These are phyloP conservation scores for Callimorpha dominula DNA, from an alignment of 2,888 invertebrate genomes.

Conservation along the genomic window DNA sequence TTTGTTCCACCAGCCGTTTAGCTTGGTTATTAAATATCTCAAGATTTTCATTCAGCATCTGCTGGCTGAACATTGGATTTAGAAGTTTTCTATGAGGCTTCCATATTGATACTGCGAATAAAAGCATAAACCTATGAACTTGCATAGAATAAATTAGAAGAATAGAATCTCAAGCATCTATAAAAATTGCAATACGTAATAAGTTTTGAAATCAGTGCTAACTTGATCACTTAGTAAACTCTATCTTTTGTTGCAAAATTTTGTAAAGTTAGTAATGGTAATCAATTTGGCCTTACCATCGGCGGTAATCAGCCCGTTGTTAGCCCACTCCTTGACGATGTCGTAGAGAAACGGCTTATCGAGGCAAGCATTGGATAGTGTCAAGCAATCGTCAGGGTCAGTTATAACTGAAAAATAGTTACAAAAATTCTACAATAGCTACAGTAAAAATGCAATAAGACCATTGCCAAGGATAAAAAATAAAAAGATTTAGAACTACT, in stretches of 20 bases:
- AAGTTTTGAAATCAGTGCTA: too few species aligned
- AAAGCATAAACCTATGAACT: not conserved
- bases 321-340: slow-evolving; percentile 49
- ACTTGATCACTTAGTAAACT: too few species aligned
- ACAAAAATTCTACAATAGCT: not conserved
- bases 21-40: slow-evolving; percentile 50
- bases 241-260: too few species aligned
- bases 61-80: slow-evolving; percentile 50
- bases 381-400: slow-evolving; percentile 56
- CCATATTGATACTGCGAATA: slow-evolving; percentile 48
- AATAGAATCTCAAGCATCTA: too few species aligned
- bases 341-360: slow-evolving; percentile 55
- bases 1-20: slow-evolving; percentile 17
- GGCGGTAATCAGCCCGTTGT: slow-evolving; percentile 54
- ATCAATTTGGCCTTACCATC: slow-evolving; percentile 28
- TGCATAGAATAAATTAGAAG: not conserved
- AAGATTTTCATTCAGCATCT: slow-evolving; percentile 46
- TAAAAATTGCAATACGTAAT: too few species aligned
- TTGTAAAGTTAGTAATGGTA: too few species aligned
- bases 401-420: slow-evolving; percentile 43
- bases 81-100: slow-evolving; percentile 51
- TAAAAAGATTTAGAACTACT: too few species aligned
- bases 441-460: not conserved
- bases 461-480: too few species aligned
- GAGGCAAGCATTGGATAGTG: slow-evolving; percentile 49